These are phyloP conservation scores for Brachypterus glaber DNA, from an alignment of 2,888 invertebrate genomes.

Conservation along the genomic window DNA sequence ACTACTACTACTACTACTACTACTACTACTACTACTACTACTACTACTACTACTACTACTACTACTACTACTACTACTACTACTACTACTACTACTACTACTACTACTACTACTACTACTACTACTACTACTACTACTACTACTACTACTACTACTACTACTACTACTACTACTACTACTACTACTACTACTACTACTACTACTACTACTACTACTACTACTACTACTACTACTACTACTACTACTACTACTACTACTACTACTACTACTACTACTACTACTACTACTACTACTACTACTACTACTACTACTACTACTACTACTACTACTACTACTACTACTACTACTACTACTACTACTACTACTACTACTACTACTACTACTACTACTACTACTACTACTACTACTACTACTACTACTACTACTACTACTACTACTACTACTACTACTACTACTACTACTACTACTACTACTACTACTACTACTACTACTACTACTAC, in stretches of 20 bases:
- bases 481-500: constrained; percentile 2
- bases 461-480: constrained; percentile 2
- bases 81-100: constrained; percentile 2
- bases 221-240: constrained; percentile 2
- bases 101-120: constrained; percentile 2
- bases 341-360: constrained; percentile 2
- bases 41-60: constrained; percentile 2
- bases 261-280: constrained; percentile 2
- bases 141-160: constrained; percentile 2
- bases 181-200: constrained; percentile 2
- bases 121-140: constrained; percentile 2
- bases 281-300: constrained; percentile 2
- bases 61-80: constrained; percentile 2
- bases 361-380: constrained; percentile 2
- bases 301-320: constrained; percentile 2
- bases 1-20: constrained; percentile 2
- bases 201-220: constrained; percentile 2
- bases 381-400: constrained; percentile 2
- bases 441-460: constrained; percentile 2
- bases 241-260: constrained; percentile 2
- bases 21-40: constrained; percentile 2
- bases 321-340: constrained; percentile 2
- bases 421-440: constrained; percentile 2
- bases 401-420: constrained; percentile 2
- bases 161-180: constrained; percentile 2